Percentiles rank a stretch among this genome's conserved stretches.
phyloP scores from a whole-genome alignment of 2,797 vertebrate genomes.

The Threskiornis aethiopicus region DNA sequence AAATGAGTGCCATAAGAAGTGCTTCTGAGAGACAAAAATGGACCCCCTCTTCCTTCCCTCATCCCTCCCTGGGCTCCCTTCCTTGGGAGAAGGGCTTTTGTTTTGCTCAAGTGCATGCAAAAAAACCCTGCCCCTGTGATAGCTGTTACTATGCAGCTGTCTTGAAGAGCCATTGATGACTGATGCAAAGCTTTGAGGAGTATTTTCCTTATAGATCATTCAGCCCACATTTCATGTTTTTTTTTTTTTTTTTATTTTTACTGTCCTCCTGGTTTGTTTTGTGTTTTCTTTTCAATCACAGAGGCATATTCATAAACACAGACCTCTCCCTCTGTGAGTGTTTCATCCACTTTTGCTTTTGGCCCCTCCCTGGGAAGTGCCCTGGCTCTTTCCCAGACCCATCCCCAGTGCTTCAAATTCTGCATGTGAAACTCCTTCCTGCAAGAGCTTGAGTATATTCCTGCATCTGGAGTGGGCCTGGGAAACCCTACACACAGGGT shows the following conservation, averaged over 20 bases:
- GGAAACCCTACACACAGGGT: background rate
- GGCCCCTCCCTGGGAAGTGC: background rate
- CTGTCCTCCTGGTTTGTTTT: background rate
- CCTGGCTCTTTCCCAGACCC: background rate
- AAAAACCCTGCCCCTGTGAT: background rate
- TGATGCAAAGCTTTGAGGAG: background rate
- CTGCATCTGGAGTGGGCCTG: background rate
- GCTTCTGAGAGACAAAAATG: background rate
- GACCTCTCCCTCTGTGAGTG: background rate
- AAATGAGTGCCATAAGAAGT: rapidly evolving
- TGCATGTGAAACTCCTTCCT: background rate
- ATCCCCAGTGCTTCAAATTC: background rate
- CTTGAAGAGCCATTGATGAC: background rate
- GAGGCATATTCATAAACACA: background rate
- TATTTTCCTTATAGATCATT: background rate
- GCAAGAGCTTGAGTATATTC: background rate
- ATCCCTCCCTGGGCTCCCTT: background rate
- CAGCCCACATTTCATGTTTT: rapidly evolving
- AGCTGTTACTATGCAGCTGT: background rate
- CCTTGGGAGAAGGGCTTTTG: background rate
- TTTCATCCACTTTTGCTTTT: background rate
- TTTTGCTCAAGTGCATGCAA: background rate
- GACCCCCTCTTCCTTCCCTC: background rate
- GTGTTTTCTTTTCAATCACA: background rate
- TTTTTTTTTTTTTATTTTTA: background rate